Percentiles rank a stretch among this genome's conserved stretches.
phyloP scores from a whole-genome alignment of 1,140 invertebrate genomes.

The Gerris buenoi region DNA sequence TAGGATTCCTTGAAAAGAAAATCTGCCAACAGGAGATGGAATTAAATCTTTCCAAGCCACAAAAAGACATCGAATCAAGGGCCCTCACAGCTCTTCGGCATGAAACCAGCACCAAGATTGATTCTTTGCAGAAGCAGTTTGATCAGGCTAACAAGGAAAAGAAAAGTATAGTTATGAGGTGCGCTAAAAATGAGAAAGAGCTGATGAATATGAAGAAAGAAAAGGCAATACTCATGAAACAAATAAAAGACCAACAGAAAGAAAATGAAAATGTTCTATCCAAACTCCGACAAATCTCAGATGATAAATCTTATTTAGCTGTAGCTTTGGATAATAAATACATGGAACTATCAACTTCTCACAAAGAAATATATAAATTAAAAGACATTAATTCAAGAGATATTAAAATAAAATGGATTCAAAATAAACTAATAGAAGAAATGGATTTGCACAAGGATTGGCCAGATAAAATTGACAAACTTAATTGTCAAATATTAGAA shows the following conservation, averaged over 20 bases:
- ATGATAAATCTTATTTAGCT: conserved; percentile 50
- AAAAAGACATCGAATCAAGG: conserved; percentile 16
- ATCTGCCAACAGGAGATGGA: conserved; percentile 12
- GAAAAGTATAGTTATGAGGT: conserved; percentile 69
- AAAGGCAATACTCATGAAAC: conserved; percentile 43
- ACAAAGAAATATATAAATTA: conserved; percentile 50
- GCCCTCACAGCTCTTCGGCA: conserved; percentile 10
- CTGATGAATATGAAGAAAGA: conserved; percentile 45
- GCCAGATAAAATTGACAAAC: conserved; percentile 32
- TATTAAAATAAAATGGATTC: conserved; percentile 65
- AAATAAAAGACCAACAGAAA: conserved; percentile 41
- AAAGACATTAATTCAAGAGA: conserved; percentile 57
- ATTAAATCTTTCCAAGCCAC: conserved; percentile 11
- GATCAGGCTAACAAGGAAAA: conserved; percentile 48
- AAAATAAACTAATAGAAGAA: conserved; percentile 63
- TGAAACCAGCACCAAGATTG: conserved; percentile 14
- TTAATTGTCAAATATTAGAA: conserved; percentile 33
- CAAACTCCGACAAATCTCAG: conserved; percentile 47
- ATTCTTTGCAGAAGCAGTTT: conserved; percentile 28
- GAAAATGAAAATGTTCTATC: conserved; percentile 51
- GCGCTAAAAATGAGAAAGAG: conserved; percentile 67
- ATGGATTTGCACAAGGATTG: conserved; percentile 52
- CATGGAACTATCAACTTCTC: conserved; percentile 44
- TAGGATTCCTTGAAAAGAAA: conserved; percentile 11
- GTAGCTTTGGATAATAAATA: conserved; percentile 53